phyloP scores from a whole-genome alignment of 2,888 invertebrate genomes.

The Yponomeuta evonymella region DNA sequence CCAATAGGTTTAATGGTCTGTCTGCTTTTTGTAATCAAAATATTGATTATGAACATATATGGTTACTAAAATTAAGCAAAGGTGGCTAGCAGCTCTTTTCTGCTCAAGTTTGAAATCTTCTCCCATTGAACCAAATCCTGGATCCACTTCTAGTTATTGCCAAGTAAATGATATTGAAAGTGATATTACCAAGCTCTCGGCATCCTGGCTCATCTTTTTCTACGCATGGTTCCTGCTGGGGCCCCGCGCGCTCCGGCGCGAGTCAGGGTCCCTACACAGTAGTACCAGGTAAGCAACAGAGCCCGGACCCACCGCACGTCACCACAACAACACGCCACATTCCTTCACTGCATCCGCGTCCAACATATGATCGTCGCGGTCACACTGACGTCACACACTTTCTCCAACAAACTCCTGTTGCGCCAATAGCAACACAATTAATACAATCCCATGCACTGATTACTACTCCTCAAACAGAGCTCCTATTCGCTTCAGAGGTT shows the following conservation, averaged over 20 bases:
- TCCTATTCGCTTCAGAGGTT: slow-evolving; percentile 37
- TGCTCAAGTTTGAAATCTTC: too few species aligned
- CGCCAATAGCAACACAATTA: slow-evolving; percentile 20
- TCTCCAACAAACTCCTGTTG: slow-evolving; percentile 61
- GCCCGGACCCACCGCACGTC: slow-evolving; percentile 55
- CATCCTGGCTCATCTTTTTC: slow-evolving; percentile 84
- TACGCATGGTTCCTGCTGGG: slow-evolving; percentile 76
- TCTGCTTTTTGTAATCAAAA: too few species aligned
- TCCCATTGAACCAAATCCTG: too few species aligned
- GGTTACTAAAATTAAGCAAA: too few species aligned
- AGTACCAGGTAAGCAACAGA: slow-evolving; percentile 15
- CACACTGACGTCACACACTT: slow-evolving; percentile 64
- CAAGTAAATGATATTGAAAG: slow-evolving; percentile 23
- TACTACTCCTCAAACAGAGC: slow-evolving; percentile 36
- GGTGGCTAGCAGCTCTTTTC: too few species aligned
- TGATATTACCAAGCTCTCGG: slow-evolving; percentile 82
- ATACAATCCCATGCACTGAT: slow-evolving; percentile 31
- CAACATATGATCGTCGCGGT: slow-evolving; percentile 71
- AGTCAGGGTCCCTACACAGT: not conserved
- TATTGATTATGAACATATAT: too few species aligned
- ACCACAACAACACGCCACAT: slow-evolving; percentile 70
- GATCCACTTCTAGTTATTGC: not conserved
- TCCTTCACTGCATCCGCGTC: slow-evolving; percentile 75
- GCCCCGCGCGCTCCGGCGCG: slow-evolving; percentile 54
- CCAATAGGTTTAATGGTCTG: too few species aligned